These are phyloP conservation scores for Brienomyrus longianalis DNA, from an alignment of 2,113 vertebrate species.

Conservation along the genomic window DNA sequence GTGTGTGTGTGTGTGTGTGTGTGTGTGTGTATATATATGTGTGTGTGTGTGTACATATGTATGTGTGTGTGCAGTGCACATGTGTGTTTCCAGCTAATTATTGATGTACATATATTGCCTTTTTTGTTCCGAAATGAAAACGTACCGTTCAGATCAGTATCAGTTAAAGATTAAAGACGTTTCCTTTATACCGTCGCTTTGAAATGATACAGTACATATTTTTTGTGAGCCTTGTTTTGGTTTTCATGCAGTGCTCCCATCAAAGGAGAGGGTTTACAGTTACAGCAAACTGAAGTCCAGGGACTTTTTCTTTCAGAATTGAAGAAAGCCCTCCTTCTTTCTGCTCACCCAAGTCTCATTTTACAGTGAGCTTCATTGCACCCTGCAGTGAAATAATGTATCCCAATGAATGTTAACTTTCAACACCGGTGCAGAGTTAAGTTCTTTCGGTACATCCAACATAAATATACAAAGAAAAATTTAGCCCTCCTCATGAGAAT, in stretches of 20 bases:
- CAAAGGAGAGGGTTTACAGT: neutral
- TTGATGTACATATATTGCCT: neutral
- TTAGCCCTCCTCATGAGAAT: neutral
- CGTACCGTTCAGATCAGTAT: neutral
- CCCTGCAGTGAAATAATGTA: neutral
- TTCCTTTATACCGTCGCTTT: neutral
- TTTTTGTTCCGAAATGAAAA: neutral
- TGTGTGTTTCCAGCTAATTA: neutral
- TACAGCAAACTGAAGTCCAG: neutral
- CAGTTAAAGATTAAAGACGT: neutral
- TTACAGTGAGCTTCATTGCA: neutral
- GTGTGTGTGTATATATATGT: too few species aligned
- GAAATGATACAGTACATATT: neutral
- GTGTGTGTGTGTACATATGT: neutral
- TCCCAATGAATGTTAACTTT: neutral
- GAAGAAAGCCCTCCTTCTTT: neutral
- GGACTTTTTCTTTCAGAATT: neutral
- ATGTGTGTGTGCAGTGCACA: neutral
- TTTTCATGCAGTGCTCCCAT: neutral
- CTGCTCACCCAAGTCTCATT: neutral
- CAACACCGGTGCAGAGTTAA: neutral
- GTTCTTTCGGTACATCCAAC: neutral
- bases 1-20: neutral
- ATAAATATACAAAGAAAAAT: neutral
- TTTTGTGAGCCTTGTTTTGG: neutral